Evolutionary conservation across 2,113 vertebrate species (phyloP).

Genomic region (Clarias macrocephalus): DNA sequence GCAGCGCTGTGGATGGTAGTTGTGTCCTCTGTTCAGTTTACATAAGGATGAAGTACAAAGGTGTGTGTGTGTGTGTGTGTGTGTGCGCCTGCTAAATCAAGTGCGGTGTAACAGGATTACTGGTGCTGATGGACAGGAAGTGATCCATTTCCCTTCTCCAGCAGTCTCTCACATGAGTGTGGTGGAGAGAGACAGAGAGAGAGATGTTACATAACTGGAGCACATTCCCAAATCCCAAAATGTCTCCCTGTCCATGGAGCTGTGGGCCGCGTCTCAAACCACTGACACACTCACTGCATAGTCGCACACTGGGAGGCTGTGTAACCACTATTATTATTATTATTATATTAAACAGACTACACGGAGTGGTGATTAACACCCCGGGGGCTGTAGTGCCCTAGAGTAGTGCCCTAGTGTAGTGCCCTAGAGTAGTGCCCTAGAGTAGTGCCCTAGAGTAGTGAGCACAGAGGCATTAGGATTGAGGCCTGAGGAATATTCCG

Average conservation of each 20-base stretch:
- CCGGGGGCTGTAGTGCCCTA: too few relatives aligned
- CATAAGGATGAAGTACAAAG: neutral
- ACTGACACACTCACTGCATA: neutral
- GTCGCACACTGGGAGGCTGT: neutral
- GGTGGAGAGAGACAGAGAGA: too few relatives aligned
- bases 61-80: neutral
- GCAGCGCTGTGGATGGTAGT: neutral
- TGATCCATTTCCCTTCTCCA: neutral
- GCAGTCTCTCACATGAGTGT: neutral
- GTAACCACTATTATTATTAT: too few relatives aligned
- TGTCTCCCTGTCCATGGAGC: neutral
- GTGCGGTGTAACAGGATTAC: neutral
- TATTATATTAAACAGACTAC: too few relatives aligned
- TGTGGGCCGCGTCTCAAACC: neutral
- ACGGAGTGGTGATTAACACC: neutral
- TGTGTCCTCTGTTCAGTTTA: neutral
- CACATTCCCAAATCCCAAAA: conserved; percentile 11
- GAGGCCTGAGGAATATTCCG: conserved; percentile 18
- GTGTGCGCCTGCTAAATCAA: neutral
- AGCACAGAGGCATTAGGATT: neutral
- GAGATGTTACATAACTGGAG: conserved; percentile 1
- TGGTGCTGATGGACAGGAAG: too few relatives aligned
- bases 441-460: neutral
- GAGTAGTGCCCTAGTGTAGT: too few relatives aligned
- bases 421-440: too few relatives aligned